Conservation (phyloP, 2,888 invertebrate genomes). For the Rhamphomyia laevipes region DNA sequence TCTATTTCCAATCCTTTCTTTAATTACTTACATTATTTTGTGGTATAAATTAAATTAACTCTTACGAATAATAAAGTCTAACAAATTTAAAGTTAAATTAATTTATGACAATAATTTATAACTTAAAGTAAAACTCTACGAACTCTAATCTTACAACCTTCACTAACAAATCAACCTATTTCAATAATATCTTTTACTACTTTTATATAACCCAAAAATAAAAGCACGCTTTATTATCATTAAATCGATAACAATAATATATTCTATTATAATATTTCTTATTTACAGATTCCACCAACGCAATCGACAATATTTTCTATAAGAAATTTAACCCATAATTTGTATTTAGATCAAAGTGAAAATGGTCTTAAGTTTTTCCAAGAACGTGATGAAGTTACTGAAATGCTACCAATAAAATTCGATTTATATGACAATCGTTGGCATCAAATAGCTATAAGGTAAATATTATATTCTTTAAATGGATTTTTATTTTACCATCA, state of each 20-base stretch:
- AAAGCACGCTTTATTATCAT: no score
- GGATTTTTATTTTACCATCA: no score
- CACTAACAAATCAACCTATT: no score
- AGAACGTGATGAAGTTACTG: conserved; percentile 35
- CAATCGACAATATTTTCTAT: conserved; percentile 32
- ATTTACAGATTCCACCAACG: conserved; percentile 14
- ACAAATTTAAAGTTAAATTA: no score
- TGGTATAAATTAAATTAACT: no score
- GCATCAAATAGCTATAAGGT: conserved; percentile 39
- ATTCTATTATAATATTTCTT: background rate
- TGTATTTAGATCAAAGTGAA: conserved; percentile 33
- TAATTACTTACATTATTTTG: no score
- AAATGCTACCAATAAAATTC: conserved; percentile 38
- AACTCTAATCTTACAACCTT: background rate
- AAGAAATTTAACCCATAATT: conserved; percentile 33
- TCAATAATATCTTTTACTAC: no score
- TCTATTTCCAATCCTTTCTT: no score
- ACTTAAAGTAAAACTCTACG: no score
- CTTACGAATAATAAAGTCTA: no score
- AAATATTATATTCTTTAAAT: conserved; percentile 7
- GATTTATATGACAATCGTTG: conserved; percentile 37
- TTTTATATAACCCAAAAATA: no score
- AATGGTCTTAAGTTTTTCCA: conserved; percentile 34
- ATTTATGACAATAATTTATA: background rate
- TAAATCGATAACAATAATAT: no score